Percentiles rank a stretch among this genome's conserved stretches.
Conservation (phyloP, 2,797 vertebrate genomes). For the Natrix natrix region DNA sequence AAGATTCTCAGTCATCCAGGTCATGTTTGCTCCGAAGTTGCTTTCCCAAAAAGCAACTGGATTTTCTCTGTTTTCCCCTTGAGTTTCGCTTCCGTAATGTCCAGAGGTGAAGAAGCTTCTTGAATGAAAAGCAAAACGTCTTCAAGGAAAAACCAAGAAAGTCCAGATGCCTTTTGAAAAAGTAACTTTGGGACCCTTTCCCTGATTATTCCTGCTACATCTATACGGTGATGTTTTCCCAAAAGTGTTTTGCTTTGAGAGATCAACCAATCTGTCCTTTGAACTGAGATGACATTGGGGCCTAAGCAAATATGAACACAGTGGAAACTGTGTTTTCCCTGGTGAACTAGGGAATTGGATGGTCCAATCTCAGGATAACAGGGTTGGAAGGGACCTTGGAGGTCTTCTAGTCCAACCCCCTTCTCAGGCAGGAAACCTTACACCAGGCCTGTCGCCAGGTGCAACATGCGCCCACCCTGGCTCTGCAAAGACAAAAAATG, state of each 20-base stretch:
- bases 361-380: neutral
- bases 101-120: neutral
- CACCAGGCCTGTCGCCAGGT: neutral
- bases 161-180: neutral
- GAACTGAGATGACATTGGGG: neutral
- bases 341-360: neutral
- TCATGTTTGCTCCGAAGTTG: neutral
- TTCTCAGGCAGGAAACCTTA: neutral
- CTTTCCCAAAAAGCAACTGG: neutral
- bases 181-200: neutral
- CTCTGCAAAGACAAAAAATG: no score
- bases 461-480: neutral
- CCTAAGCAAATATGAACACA: neutral
- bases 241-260: neutral
- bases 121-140: neutral
- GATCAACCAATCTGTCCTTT: neutral
- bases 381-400: neutral
- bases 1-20: neutral
- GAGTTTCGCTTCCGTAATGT: neutral
- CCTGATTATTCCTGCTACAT: neutral
- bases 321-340: neutral
- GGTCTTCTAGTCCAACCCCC: neutral
- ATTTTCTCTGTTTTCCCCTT: neutral
- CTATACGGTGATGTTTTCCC: rapidly evolving
- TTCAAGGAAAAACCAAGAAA: neutral